Evolutionary conservation across 2,797 vertebrate species (phyloP).

Genomic region (Lophius americanus): DNA sequence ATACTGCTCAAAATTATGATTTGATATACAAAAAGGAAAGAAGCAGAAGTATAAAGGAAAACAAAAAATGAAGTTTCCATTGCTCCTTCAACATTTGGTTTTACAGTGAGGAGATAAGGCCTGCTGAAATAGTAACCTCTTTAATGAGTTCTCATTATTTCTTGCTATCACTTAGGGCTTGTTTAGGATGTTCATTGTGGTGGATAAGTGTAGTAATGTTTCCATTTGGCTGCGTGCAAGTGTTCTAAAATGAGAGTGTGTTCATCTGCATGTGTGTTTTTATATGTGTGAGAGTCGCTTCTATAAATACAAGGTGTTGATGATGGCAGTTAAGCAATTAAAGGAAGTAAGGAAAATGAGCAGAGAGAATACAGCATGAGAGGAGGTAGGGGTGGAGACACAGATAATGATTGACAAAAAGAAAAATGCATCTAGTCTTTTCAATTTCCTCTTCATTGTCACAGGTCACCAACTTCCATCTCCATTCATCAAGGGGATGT

Average conservation of each 20-base stretch:
- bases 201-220: constrained; percentile 38
- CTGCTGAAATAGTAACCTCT: too few species aligned
- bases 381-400: constrained; percentile 35
- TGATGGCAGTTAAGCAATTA: constrained; percentile 59
- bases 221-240: constrained; percentile 12
- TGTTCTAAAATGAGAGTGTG: constrained; percentile 35
- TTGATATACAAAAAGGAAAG: too few species aligned
- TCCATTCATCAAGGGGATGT: constrained; percentile 55
- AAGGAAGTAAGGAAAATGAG: constrained; percentile 39
- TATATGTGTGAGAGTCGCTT: constrained; percentile 57
- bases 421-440: too few species aligned
- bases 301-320: constrained; percentile 80
- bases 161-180: not conserved
- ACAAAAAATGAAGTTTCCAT: too few species aligned
- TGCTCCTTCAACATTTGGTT: too few species aligned
- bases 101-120: too few species aligned
- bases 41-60: too few species aligned
- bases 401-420: not conserved
- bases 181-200: constrained; percentile 6
- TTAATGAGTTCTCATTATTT: too few species aligned
- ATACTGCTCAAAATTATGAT: too few species aligned
- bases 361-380: constrained; percentile 17
- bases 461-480: constrained; percentile 47
- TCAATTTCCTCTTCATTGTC: constrained; percentile 61
- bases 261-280: constrained; percentile 63